Evolutionary conservation across 2,113 vertebrate genomes (phyloP).

Genomic region (Dasyornis broadbenti): DNA sequence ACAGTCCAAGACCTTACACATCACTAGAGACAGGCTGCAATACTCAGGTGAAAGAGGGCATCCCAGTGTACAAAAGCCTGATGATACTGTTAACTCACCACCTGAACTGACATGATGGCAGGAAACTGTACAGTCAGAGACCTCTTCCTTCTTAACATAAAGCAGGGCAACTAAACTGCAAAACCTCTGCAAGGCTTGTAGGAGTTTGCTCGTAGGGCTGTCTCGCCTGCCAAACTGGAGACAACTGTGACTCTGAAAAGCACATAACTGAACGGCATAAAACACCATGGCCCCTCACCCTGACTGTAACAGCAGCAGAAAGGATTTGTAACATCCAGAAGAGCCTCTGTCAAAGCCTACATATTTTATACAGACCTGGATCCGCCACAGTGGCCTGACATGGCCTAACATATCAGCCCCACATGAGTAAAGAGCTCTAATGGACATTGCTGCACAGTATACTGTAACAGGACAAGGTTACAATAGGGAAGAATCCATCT

Average conservation of each 20-base stretch:
- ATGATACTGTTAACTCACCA: background rate
- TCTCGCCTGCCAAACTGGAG: background rate
- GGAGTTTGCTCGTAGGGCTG: background rate
- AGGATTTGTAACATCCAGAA: background rate
- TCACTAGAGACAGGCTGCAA: background rate
- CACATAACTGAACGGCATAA: background rate
- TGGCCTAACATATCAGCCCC: background rate
- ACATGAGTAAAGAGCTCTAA: background rate
- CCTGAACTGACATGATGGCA: background rate
- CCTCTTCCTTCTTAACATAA: background rate
- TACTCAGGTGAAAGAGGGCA: background rate
- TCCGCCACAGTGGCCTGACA: background rate
- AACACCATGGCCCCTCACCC: fast-evolving
- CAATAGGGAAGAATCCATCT: background rate
- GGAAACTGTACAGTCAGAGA: background rate
- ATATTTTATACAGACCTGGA: background rate
- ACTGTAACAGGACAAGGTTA: background rate
- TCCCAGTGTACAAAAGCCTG: background rate
- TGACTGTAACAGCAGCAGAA: background rate
- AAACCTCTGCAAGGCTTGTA: background rate
- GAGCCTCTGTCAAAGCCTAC: background rate
- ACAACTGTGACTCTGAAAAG: background rate
- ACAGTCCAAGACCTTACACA: background rate
- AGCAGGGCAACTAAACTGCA: background rate
- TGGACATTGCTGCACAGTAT: background rate